These are phyloP conservation scores for Junco hyemalis DNA, from an alignment of 2,113 vertebrate species.

Conservation along the genomic window DNA sequence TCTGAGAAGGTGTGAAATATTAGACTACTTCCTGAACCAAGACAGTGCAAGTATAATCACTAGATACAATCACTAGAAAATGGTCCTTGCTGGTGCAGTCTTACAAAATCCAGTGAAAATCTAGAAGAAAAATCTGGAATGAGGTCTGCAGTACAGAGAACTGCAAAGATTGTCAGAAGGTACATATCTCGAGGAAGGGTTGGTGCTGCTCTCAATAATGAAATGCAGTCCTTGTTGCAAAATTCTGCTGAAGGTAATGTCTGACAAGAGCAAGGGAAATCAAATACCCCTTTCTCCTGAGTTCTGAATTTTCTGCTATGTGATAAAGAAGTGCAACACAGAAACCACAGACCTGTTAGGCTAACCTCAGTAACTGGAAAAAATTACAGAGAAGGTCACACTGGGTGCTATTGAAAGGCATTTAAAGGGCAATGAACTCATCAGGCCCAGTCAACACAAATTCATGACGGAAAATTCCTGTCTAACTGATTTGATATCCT, in stretches of 20 bases:
- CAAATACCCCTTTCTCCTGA: background rate
- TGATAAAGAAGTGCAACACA: background rate
- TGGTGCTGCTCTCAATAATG: background rate
- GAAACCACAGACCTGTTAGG: background rate
- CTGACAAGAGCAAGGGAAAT: background rate
- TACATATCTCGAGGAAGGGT: background rate
- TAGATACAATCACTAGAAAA: background rate
- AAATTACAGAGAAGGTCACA: background rate
- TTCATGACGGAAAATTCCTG: background rate
- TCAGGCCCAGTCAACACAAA: background rate
- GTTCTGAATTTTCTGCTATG: background rate
- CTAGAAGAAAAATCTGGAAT: background rate
- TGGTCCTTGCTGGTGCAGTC: background rate
- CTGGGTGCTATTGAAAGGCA: background rate
- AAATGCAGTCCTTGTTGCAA: background rate
- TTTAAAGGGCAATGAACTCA: background rate
- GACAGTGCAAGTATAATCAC: background rate
- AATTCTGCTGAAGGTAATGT: background rate
- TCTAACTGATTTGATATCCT: background rate
- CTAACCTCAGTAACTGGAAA: background rate
- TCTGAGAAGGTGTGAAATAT: background rate
- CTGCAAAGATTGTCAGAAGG: background rate
- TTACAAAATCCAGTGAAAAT: background rate
- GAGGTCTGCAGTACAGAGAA: background rate
- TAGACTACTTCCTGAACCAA: background rate